Evolutionary conservation across 2,888 invertebrate genomes (phyloP).

Genomic region (Brachyopa scutellaris): DNA sequence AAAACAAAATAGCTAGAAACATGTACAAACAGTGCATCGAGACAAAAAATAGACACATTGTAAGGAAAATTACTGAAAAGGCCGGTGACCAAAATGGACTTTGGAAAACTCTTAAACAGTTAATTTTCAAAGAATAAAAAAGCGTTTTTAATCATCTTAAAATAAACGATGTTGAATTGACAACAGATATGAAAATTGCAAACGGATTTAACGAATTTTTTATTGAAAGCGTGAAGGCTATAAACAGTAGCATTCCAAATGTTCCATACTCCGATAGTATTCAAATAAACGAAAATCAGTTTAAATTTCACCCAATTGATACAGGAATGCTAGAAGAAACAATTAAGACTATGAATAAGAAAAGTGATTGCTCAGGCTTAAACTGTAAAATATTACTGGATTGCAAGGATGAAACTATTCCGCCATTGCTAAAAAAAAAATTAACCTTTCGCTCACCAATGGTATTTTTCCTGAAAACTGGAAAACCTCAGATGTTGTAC

Average conservation of each 20-base stretch:
- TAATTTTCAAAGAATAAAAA: neutral
- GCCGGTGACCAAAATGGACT: conserved; percentile 3
- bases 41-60: neutral
- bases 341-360: too few relatives aligned
- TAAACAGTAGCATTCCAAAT: neutral
- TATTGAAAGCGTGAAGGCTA: neutral
- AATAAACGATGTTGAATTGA: neutral
- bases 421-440: neutral
- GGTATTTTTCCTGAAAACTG: too few relatives aligned
- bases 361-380: neutral
- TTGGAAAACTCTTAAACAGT: neutral
- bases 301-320: neutral
- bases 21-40: neutral
- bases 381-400: too few relatives aligned
- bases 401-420: neutral
- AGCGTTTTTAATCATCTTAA: neutral
- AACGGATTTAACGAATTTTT: neutral
- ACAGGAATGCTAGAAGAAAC: neutral
- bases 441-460: neutral
- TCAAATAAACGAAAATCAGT: neutral
- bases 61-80: neutral
- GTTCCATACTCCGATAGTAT: conserved; percentile 1
- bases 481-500: too few relatives aligned
- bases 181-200: neutral
- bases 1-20: neutral